Evolutionary conservation across 1,140 invertebrate genomes (phyloP), one percentile per base, ranked within the genome.

Genomic region (Rhyacophila brunnea): DNA sequence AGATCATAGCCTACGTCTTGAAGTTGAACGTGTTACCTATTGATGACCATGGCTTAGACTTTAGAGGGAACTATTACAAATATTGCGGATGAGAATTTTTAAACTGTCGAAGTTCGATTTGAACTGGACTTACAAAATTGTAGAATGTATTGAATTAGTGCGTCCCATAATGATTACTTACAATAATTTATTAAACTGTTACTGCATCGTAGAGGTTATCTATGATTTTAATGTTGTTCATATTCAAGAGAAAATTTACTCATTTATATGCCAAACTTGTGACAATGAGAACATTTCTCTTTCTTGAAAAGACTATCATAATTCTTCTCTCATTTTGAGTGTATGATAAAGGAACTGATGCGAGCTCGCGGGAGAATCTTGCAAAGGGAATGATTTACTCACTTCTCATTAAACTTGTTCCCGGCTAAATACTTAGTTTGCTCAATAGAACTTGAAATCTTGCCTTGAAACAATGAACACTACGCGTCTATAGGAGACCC

Each of bases 271-370:
- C 9, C 23, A 28, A 28, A 28, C 9, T 28, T 28, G 23, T 28
- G 23, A 28, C 23, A 28, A 28, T 28, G 23, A 9, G 9, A 28
- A 28, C 23, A 28, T 28, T 28, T 9, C 9, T 28, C 23, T 28
- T 9, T 28, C 23, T 28, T 28, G 23, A 28, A 28, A 28, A 28
- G 23, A 28, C 4, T 28, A 28, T 28, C 3, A 28, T 28, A 28
- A 28, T 28, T 28, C 23, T 28, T 28, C 23, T 28, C 23, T 9
- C 23, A 28, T 28, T 28, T 28, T 9, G 23, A 28, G 23, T 23
- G 23, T 20, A 28, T 43, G 43, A 47, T 28, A 52, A 62, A 52
- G 54, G 48, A 62, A 58, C 60, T 57, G 53, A 58, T 58, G 54
- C 42, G 50, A 62, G 20, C 47, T 17, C 38, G 58, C 35, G 38